phyloP scores from a whole-genome alignment of 2,113 vertebrate species.

The Phaethornis superciliosus region DNA sequence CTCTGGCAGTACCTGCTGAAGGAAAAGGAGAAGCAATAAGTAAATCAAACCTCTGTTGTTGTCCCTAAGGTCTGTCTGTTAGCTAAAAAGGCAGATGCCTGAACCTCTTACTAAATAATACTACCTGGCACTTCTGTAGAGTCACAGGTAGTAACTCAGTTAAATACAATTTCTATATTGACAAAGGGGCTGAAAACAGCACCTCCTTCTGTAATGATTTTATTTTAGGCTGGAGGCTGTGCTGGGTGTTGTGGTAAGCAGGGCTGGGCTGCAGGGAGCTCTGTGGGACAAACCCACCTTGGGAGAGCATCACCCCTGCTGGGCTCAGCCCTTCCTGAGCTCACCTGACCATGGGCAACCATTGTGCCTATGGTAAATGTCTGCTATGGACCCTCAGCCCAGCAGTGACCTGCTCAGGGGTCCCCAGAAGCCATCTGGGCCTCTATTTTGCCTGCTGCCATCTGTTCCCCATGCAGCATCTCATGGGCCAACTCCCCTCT shows the following conservation, averaged over 20 bases:
- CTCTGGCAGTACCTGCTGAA: background rate
- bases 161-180: background rate
- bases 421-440: background rate
- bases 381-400: fast-evolving
- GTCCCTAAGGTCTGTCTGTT: background rate
- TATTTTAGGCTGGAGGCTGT: background rate
- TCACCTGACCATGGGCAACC: fast-evolving
- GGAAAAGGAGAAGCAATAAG: background rate
- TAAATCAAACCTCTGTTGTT: background rate
- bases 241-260: background rate
- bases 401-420: background rate
- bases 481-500: fast-evolving
- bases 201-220: background rate
- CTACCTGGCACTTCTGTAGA: background rate
- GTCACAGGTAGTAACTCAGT: background rate
- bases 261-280: fast-evolving
- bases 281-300: background rate
- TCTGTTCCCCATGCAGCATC: background rate
- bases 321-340: background rate
- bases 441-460: fast-evolving
- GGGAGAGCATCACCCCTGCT: background rate
- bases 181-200: background rate
- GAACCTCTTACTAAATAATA: background rate
- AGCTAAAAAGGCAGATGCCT: background rate
- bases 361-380: fast-evolving